A percentile compares a stretch with the other conserved stretches of the same genome.
phyloP scores from a whole-genome alignment of 2,113 vertebrate species.

The Tachuris rubrigastra region DNA sequence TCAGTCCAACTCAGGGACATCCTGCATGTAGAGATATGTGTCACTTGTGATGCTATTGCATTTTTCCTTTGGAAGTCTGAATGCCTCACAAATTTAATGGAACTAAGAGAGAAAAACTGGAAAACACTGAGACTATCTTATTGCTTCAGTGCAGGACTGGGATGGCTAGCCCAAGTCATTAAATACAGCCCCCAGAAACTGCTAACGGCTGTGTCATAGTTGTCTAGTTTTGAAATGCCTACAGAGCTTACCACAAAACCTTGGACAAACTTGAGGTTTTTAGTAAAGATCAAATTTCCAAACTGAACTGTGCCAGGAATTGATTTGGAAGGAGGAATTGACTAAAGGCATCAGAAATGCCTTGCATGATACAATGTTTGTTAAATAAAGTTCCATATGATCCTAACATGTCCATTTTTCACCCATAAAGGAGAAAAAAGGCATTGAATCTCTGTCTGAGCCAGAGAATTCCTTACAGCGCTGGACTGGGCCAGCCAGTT shows the following conservation, averaged over 20 bases:
- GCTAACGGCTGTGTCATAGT: background rate
- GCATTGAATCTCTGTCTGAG: background rate
- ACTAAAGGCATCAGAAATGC: background rate
- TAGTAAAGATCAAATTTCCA: background rate
- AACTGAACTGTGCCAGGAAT: accelerated
- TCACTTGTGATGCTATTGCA: accelerated
- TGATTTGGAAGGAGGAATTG: background rate
- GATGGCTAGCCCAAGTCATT: background rate
- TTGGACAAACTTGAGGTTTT: background rate
- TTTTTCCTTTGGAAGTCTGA: background rate
- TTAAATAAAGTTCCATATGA: background rate
- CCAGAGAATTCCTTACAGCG: background rate
- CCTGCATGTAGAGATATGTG: background rate
- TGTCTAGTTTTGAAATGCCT: background rate
- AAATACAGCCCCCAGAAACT: background rate
- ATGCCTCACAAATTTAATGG: background rate
- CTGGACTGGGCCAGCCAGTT: background rate
- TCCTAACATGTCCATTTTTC: background rate
- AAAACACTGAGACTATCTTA: accelerated
- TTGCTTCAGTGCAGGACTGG: background rate
- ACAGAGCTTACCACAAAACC: accelerated
- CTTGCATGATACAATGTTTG: accelerated
- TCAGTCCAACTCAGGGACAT: background rate
- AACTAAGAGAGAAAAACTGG: background rate
- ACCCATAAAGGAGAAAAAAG: background rate